phyloP scores from a whole-genome alignment of 37 sponge, comb jelly and placozoan genomes.

The Trichoplax adhaerens region DNA sequence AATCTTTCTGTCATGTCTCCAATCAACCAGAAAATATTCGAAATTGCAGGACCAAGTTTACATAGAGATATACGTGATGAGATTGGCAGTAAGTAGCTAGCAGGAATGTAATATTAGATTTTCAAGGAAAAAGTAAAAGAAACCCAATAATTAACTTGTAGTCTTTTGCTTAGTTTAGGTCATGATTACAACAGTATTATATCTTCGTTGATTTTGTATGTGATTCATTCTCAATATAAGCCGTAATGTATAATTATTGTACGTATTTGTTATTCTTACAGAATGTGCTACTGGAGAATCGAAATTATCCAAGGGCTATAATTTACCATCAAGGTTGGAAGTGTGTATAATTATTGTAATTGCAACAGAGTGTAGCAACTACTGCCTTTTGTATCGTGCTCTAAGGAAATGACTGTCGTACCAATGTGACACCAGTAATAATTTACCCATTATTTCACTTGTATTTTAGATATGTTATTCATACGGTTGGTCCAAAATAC shows the following conservation, averaged over 20 bases:
- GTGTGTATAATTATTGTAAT: too few species aligned
- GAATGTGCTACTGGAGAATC: constrained; percentile 74
- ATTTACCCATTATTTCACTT: too few species aligned
- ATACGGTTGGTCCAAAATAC: constrained; percentile 80
- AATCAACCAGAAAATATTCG: constrained; percentile 25
- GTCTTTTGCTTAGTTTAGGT: not conserved
- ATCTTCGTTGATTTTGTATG: not conserved
- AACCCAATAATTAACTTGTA: not conserved
- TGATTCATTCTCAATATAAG: not conserved
- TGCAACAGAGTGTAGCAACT: not conserved
- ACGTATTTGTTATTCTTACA: not conserved
- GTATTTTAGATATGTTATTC: constrained; percentile 59
- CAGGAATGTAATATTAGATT: not conserved
- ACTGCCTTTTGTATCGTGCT: not conserved
- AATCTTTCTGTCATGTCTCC: constrained; percentile 54
- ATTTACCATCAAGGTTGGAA: constrained; percentile 52
- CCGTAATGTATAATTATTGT: not conserved
- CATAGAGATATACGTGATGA: constrained; percentile 29
- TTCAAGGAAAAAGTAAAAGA: not conserved
- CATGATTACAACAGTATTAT: not conserved
- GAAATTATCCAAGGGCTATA: constrained; percentile 36
- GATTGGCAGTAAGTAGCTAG: constrained; percentile 35
- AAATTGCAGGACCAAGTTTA: constrained; percentile 63
- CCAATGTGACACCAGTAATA: not conserved
- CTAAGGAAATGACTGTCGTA: not conserved